A percentile compares a stretch with the other conserved stretches of the same genome.
Conservation (phyloP, 1,140 invertebrate species). For the Drosophila novamexicana region DNA sequence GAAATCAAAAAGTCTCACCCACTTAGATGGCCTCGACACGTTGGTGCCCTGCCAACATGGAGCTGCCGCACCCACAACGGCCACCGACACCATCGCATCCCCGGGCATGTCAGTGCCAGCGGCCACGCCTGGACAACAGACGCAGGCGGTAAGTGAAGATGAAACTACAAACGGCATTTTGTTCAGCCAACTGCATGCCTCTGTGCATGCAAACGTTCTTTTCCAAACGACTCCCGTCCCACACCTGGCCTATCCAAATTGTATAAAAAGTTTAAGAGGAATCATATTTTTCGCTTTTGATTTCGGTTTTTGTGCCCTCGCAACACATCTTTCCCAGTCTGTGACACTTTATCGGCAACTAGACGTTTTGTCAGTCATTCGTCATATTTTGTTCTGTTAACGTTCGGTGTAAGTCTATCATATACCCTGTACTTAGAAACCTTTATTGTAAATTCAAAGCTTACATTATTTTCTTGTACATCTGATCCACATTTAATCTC, state of each 20-base stretch:
- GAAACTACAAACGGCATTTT: constrained; percentile 11
- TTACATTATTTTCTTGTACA: background rate
- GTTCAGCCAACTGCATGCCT: constrained; percentile 10
- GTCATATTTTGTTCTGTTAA: background rate
- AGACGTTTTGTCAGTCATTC: constrained; percentile 1
- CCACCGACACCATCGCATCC: background rate
- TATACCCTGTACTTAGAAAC: no score
- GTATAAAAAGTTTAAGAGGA: background rate
- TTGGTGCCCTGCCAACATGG: constrained; percentile 72
- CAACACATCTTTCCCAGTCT: no score
- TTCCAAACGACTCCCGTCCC: constrained; percentile 7
- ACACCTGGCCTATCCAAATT: background rate
- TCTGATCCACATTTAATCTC: background rate
- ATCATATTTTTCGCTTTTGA: background rate
- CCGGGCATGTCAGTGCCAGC: constrained; percentile 23
- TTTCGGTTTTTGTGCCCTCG: background rate
- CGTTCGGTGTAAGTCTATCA: no score
- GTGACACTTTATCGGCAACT: background rate
- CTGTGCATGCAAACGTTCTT: background rate
- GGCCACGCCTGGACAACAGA: constrained; percentile 52
- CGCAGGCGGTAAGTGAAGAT: constrained; percentile 54
- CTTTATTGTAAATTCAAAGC: no score
- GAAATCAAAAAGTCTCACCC: constrained; percentile 84
- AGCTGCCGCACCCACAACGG: constrained; percentile 28
- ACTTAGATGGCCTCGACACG: constrained; percentile 82